Evolutionary conservation across 2,888 invertebrate genomes (phyloP).

Genomic region (Cryptocheilus praepositus): DNA sequence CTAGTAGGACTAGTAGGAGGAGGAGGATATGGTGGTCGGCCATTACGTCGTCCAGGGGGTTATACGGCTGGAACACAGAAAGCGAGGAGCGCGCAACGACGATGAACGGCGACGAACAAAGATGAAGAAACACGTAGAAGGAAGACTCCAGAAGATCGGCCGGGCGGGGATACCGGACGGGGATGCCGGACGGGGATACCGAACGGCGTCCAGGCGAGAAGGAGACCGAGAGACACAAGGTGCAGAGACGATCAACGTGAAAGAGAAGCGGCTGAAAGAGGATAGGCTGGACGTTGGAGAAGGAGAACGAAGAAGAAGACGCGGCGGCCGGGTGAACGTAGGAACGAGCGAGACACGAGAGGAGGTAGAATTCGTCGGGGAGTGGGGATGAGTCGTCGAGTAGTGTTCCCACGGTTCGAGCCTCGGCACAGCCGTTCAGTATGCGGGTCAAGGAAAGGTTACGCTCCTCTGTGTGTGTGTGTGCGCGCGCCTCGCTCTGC

Average conservation of each 20-base stretch:
- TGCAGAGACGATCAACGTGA: constrained; percentile 5
- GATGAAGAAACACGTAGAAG: constrained; percentile 30
- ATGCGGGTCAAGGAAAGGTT: constrained; percentile 82
- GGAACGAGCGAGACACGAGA: constrained; percentile 43
- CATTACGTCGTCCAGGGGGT: constrained; percentile 67
- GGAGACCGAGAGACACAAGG: constrained; percentile 27
- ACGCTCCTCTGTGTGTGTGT: constrained; percentile 66
- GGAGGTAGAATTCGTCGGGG: constrained; percentile 53
- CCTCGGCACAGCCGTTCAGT: constrained; percentile 79
- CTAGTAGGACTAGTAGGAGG: constrained; percentile 20
- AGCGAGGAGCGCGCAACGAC: constrained; percentile 28
- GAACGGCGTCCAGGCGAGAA: constrained; percentile 24
- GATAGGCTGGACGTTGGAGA: constrained; percentile 29
- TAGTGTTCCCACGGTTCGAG: constrained; percentile 78
- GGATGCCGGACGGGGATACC: background rate
- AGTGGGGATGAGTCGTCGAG: constrained; percentile 72
- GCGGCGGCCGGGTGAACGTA: constrained; percentile 75
- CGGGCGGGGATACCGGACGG: constrained; percentile 16
- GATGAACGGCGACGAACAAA: constrained; percentile 24
- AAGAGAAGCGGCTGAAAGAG: constrained; percentile 15
- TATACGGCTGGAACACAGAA: constrained; percentile 41
- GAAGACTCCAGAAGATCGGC: constrained; percentile 22
- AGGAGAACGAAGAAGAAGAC: constrained; percentile 46
- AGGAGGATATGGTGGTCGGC: constrained; percentile 62
- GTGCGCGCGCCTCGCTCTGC: constrained; percentile 59